Conservation (phyloP, 2,888 invertebrate genomes). For the Agapostemon virescens region DNA sequence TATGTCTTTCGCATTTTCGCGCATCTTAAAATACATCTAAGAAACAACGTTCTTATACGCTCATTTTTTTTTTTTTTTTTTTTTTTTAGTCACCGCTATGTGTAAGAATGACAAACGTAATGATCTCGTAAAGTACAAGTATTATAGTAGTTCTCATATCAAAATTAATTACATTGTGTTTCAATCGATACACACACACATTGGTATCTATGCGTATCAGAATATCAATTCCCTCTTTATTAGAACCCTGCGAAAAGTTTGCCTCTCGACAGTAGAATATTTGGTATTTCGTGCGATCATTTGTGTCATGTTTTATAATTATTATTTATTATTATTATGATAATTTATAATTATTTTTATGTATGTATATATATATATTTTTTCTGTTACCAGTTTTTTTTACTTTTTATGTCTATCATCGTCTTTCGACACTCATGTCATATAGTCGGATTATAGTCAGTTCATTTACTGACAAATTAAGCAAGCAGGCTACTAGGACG, state of each 20-base stretch:
- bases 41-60: slow-evolving; percentile 65
- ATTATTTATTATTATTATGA: slow-evolving; percentile 25
- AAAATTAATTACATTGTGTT: slow-evolving; percentile 67
- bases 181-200: slow-evolving; percentile 54
- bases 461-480: slow-evolving; percentile 64
- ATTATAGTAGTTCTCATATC: slow-evolving; percentile 66
- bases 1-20: slow-evolving; percentile 67
- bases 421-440: slow-evolving; percentile 70
- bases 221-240: slow-evolving; percentile 63
- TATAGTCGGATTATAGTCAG: slow-evolving; percentile 61
- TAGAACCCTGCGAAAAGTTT: slow-evolving; percentile 73
- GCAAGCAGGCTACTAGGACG: slow-evolving; percentile 73
- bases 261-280: slow-evolving; percentile 74
- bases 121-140: slow-evolving; percentile 68
- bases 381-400: slow-evolving; percentile 59
- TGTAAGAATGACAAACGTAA: slow-evolving; percentile 65
- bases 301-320: slow-evolving; percentile 63
- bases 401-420: slow-evolving; percentile 62
- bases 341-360: slow-evolving; percentile 30
- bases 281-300: slow-evolving; percentile 64
- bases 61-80: slow-evolving; percentile 32
- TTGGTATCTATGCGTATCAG: slow-evolving; percentile 61
- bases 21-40: slow-evolving; percentile 64
- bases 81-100: slow-evolving; percentile 62
- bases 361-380: slow-evolving; percentile 26